These are phyloP conservation scores for Conopomorpha cramerella DNA, from an alignment of 1,140 invertebrate genomes.

Conservation along the genomic window DNA sequence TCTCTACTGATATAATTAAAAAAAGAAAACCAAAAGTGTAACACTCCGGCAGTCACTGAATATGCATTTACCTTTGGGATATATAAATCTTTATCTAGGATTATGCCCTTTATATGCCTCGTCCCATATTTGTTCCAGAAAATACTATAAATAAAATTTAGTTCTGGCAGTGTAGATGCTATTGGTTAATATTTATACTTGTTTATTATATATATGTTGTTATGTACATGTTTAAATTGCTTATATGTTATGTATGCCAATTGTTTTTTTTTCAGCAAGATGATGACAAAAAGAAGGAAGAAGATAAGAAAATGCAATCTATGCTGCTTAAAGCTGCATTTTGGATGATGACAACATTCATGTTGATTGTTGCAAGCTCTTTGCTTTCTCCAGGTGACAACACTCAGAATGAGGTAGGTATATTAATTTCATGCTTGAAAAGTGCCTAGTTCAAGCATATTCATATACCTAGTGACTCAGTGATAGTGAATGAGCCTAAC, in stretches of 20 bases:
- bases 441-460: no score
- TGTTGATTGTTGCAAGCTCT: slow-evolving; percentile 72
- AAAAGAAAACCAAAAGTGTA: no score
- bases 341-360: slow-evolving; percentile 76
- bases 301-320: slow-evolving; percentile 69
- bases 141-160: neutral
- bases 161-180: no score
- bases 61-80: no score
- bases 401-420: slow-evolving; percentile 68
- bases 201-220: no score
- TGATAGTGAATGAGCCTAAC: no score
- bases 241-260: slow-evolving; percentile 4
- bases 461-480: no score
- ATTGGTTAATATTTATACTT: no score
- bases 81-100: neutral
- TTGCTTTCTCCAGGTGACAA: slow-evolving; percentile 72
- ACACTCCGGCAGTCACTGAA: no score
- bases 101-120: neutral
- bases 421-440: no score
- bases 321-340: slow-evolving; percentile 73
- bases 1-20: no score
- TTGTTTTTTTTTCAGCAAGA: slow-evolving; percentile 21
- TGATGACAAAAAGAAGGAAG: slow-evolving; percentile 60
- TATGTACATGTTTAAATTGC: neutral
- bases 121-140: neutral